Evolutionary conservation across 2,888 invertebrate genomes (phyloP).

Genomic region (Hydroisotoma schaefferi): DNA sequence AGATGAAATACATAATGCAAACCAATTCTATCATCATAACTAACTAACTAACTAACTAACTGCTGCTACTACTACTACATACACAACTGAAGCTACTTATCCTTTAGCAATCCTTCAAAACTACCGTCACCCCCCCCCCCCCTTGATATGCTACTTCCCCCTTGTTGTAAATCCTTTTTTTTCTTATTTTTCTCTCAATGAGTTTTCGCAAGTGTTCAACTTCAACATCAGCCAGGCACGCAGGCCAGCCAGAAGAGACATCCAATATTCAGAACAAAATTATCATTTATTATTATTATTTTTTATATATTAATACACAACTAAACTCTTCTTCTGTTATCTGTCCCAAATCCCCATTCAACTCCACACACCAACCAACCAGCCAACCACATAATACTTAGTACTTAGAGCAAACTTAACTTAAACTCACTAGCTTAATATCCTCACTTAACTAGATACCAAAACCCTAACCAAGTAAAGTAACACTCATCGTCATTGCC

Average conservation of each 20-base stretch:
- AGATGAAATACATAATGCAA: slow-evolving; percentile 11
- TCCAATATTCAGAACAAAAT: slow-evolving; percentile 17
- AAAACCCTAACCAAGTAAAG: background rate
- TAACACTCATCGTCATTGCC: no score
- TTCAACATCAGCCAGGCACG: background rate
- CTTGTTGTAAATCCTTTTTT: no score
- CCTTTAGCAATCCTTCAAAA: no score
- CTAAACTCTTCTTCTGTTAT: background rate
- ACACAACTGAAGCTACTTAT: no score
- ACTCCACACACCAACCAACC: no score
- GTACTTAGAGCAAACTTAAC: no score
- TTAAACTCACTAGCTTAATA: background rate
- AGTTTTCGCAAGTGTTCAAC: slow-evolving; percentile 12
- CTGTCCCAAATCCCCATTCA: slow-evolving; percentile 12
- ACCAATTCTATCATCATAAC: slow-evolving; percentile 2
- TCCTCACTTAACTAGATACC: background rate
- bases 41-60: background rate
- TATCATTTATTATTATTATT: slow-evolving; percentile 18
- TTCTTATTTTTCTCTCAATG: slow-evolving; percentile 14
- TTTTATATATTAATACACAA: slow-evolving; percentile 15
- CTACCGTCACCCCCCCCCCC: no score
- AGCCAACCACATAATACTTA: no score
- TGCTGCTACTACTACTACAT: background rate
- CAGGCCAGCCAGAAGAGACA: background rate
- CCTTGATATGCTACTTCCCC: no score